These are phyloP conservation scores for Toxostoma redivivum DNA, from an alignment of 2,113 vertebrate genomes.

Conservation along the genomic window DNA sequence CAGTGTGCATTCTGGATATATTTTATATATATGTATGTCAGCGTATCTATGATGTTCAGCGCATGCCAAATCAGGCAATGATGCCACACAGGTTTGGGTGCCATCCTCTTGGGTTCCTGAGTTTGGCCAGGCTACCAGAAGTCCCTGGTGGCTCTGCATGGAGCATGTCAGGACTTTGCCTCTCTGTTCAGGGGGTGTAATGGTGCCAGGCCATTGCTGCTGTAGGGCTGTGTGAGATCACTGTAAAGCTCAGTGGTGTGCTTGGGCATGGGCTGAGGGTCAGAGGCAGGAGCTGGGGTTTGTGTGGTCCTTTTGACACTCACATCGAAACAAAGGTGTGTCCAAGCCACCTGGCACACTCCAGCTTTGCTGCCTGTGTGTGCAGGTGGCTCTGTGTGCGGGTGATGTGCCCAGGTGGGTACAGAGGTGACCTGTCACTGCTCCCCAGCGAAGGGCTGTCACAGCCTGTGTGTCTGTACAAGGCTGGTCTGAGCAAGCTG, in stretches of 20 bases:
- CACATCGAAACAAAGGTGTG: rapidly evolving
- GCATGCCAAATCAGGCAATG: neutral
- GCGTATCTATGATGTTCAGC: neutral
- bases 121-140: neutral
- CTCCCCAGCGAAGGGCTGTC: neutral
- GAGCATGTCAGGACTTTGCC: neutral
- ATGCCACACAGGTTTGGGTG: neutral
- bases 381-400: neutral
- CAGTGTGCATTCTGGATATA: neutral
- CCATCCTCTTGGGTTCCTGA: neutral
- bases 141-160: rapidly evolving
- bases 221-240: neutral
- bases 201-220: neutral
- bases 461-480: neutral
- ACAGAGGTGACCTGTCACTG: neutral
- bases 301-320: neutral
- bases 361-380: neutral
- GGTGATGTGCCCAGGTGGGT: rapidly evolving
- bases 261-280: neutral
- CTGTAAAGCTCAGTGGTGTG: neutral
- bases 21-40: neutral
- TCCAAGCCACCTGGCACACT: neutral
- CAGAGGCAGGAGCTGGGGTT: neutral
- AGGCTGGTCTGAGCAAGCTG: neutral
- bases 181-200: neutral